These are phyloP conservation scores for Rhamnusium bicolor DNA, from an alignment of 2,888 invertebrate genomes.

Conservation along the genomic window DNA sequence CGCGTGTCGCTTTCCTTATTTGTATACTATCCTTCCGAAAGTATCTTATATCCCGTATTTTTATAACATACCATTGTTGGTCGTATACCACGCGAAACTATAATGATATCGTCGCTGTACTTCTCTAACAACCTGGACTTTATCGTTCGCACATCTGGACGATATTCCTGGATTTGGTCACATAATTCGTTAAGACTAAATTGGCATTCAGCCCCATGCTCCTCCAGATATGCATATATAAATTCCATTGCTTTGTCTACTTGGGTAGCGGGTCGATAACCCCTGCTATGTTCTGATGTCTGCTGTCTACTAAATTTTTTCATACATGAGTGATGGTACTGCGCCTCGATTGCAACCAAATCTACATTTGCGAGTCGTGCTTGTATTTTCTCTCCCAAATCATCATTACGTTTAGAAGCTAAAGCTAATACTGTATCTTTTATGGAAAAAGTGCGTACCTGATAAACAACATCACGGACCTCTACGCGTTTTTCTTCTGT, in stretches of 20 bases:
- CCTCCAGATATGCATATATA: neutral
- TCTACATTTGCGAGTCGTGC: slow-evolving; percentile 6
- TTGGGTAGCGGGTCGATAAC: slow-evolving; percentile 14
- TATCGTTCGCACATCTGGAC: slow-evolving; percentile 31
- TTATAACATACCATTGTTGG: slow-evolving; percentile 23
- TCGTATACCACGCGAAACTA: neutral
- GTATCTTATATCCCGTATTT: slow-evolving; percentile 34
- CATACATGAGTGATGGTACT: slow-evolving; percentile 37
- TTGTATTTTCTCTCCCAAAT: slow-evolving; percentile 35
- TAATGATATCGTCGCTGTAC: slow-evolving; percentile 32
- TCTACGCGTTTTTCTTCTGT: slow-evolving; percentile 39
- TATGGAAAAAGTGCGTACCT: slow-evolving; percentile 45
- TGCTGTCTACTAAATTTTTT: slow-evolving; percentile 37
- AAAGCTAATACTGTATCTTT: slow-evolving; percentile 47
- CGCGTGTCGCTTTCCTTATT: neutral
- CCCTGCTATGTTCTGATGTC: slow-evolving; percentile 19
- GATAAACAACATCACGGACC: slow-evolving; percentile 45
- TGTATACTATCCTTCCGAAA: slow-evolving; percentile 32
- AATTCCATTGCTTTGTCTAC: neutral
- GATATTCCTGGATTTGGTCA: slow-evolving; percentile 25
- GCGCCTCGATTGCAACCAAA: slow-evolving; percentile 27
- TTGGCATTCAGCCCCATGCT: slow-evolving; percentile 43
- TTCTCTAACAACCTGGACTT: slow-evolving; percentile 37
- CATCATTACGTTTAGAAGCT: slow-evolving; percentile 43
- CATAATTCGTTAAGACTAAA: slow-evolving; percentile 48